Evolutionary conservation across 1,140 invertebrate species (phyloP), one percentile per base, ranked within the genome.

Genomic region (Lasaia peninsularis): DNA sequence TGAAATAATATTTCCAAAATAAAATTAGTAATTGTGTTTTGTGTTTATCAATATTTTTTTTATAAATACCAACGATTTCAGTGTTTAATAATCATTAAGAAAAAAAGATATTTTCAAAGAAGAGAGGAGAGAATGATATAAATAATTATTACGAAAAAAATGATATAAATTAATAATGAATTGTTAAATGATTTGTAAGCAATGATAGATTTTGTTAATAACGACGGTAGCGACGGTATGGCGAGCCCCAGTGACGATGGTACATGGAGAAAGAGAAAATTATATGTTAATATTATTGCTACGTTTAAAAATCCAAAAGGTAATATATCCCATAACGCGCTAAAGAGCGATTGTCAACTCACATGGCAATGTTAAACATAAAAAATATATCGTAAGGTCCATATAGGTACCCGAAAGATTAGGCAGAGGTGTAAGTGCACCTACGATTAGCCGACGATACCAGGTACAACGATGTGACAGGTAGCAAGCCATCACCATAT

Each of bases 181-280:
- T 48, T 48, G 44, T 48, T 48, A 48, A 48, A 48, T 48, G 24
- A 28, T 28, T 28, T 28, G 40, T 20, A 48, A 24, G 44, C 10
- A 11, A 48, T 24, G 44, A 10, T 16, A 37, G 6, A 11, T 48
- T 48, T 48, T 53, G 51, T 53, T 32, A 28, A 56, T 14, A 40
- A 50, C 1, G 48, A 32, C 51, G 21, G 28, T 51, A 48, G 44
- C 44, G 20, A n/a, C 44, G 44, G 11, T 20, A 48, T 48, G 44
- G 44, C 44, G 44, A 10, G 44, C 18, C 44, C 44, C 44, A 20
- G 44, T 48, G 44, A 48, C 44, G 58, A 51, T 60, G 31, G 61
- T 50, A 58, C 70, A 65, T 65, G 70, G 58, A 65, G 56, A 59
- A 52, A 65, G 52, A 70, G 34, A 67, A 56, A 57, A 58, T 57